A percentile compares a stretch with the other conserved stretches of the same genome.
phyloP scores from a whole-genome alignment of 2,888 invertebrate species.

The Dryadula phaetusa region DNA sequence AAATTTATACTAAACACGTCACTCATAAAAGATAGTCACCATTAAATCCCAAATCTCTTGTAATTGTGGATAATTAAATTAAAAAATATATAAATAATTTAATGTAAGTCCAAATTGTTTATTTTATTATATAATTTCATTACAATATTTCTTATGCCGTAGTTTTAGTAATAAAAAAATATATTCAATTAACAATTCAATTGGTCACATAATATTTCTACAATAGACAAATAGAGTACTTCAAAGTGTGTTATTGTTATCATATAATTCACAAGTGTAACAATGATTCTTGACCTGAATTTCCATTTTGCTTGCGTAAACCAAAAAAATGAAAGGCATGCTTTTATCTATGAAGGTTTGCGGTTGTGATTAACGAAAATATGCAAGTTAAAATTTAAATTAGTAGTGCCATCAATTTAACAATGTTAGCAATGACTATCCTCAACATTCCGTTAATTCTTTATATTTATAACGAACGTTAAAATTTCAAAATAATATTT shows the following conservation, averaged over 20 bases:
- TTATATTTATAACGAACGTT: too few relatives aligned
- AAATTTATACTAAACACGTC: too few relatives aligned
- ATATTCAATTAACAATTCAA: background rate
- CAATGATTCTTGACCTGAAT: slow-evolving; percentile 58
- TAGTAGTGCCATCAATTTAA: background rate
- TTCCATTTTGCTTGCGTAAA: slow-evolving; percentile 57
- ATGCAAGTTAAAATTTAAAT: slow-evolving; percentile 14
- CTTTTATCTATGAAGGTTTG: slow-evolving; percentile 54
- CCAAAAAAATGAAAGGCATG: slow-evolving; percentile 58
- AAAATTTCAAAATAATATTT: too few relatives aligned
- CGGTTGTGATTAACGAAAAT: slow-evolving; percentile 32
- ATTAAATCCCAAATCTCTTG: too few relatives aligned
- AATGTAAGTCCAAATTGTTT: too few relatives aligned
- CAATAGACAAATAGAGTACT: slow-evolving; percentile 16
- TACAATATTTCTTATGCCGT: too few relatives aligned
- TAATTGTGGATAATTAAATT: too few relatives aligned
- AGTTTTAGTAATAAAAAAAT: background rate
- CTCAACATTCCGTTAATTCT: too few relatives aligned
- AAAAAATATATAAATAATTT: too few relatives aligned
- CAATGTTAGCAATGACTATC: background rate
- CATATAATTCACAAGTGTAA: slow-evolving; percentile 16
- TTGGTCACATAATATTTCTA: slow-evolving; percentile 1
- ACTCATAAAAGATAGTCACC: too few relatives aligned
- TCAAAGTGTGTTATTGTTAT: background rate
- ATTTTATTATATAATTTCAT: too few relatives aligned